These are phyloP conservation scores for Archivesica marissinica DNA, from an alignment of 1,140 invertebrate species.

Conservation along the genomic window DNA sequence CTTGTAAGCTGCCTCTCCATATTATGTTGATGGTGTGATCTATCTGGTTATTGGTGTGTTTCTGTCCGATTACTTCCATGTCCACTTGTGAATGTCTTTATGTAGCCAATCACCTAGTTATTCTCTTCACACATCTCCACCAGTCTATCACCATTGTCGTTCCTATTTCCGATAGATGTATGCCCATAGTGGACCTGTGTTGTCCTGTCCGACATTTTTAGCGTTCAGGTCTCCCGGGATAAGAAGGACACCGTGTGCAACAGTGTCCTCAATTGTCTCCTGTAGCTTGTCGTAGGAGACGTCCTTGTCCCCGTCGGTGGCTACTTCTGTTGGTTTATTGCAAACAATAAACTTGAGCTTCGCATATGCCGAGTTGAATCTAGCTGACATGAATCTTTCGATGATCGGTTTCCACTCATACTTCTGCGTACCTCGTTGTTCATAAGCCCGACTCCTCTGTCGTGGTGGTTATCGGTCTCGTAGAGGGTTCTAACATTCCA, in stretches of 20 bases:
- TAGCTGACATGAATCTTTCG: slow-evolving; percentile 19
- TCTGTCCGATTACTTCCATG: slow-evolving; percentile 53
- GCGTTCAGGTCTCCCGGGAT: slow-evolving; percentile 69
- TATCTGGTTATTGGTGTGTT: background rate
- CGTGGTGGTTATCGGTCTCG: background rate
- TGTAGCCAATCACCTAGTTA: slow-evolving; percentile 60
- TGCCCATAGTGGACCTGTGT: slow-evolving; percentile 61
- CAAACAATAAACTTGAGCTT: slow-evolving; percentile 53
- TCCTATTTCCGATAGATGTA: slow-evolving; percentile 58
- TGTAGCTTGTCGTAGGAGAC: slow-evolving; percentile 66
- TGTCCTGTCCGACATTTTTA: slow-evolving; percentile 62
- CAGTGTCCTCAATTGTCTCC: slow-evolving; percentile 30
- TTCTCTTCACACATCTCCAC: slow-evolving; percentile 27
- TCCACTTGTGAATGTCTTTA: slow-evolving; percentile 62
- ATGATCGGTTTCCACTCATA: slow-evolving; percentile 56
- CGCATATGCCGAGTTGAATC: slow-evolving; percentile 45
- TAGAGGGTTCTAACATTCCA: too few species aligned
- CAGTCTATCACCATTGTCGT: slow-evolving; percentile 57
- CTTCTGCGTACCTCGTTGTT: slow-evolving; percentile 9
- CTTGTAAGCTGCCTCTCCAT: background rate
- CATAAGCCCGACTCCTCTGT: slow-evolving; percentile 6
- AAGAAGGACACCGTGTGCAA: slow-evolving; percentile 50
- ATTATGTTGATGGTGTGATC: background rate
- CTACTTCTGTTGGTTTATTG: slow-evolving; percentile 64
- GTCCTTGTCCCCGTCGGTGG: slow-evolving; percentile 60